Base-by-base conservation (phyloP, 2,113 vertebrate genomes). In the Lepisosteus oculatus region DNA sequence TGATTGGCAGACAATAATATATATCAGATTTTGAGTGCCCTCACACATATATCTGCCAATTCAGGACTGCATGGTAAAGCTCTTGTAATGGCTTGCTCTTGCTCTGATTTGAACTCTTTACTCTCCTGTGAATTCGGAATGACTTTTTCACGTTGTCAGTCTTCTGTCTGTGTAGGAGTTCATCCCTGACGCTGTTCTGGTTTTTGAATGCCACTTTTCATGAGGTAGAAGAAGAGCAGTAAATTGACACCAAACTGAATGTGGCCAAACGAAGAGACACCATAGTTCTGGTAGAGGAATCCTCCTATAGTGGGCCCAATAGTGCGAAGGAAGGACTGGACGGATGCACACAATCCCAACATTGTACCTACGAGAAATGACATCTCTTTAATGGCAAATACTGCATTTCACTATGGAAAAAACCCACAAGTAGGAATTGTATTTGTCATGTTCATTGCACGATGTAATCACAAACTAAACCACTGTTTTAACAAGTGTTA, bases 271-370 rank as follows among this genome's bases (percentile, higher is more conserved):
- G 94, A 85, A 0, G 92, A 63, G 15, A 98, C 85, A 0, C 96
- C 96, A 0, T 94, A 95, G 55, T 80, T 84, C 65, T 89, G 86
- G 71, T 97, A 98, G 3, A 99, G 77, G 78, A 95, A 74, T 77
- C 95, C 95, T 0, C 95, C 95, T 0, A 93, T 77, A 0, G 94
- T 94, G 42, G 97, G 97, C 2, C 94, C 95, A 14, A 99, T 61
- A 0, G 95, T 96, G 44, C 92, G 90, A 1, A 92, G 86, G 66
- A 99, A 81, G 0, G 96, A 92, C 3, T 94, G 92, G 54, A 95
- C 92, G 0, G 95, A 92, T 2, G 95, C 85, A 0, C 94, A 95
- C 65, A 99, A 90, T 29, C 97, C 96, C 44, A 99, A 83, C 95
- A 99, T 97, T n/a, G 95, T 92, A 79, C 97, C 97, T 98, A 81